Evolutionary conservation across 2,113 vertebrate genomes (phyloP).

Genomic region (Cichladusa arquata): DNA sequence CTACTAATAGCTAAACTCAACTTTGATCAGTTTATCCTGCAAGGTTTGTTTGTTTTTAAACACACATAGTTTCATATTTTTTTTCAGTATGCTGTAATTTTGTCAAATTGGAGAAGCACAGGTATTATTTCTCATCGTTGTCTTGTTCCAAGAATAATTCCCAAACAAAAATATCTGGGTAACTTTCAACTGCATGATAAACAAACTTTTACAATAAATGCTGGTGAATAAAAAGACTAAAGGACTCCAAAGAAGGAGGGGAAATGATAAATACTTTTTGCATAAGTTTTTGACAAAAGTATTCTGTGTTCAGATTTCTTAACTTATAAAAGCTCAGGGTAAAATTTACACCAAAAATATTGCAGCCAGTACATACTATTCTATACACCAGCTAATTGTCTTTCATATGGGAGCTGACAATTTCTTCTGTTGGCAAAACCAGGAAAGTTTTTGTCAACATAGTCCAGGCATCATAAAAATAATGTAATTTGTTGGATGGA

Average conservation of each 20-base stretch:
- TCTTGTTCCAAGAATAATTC: background rate
- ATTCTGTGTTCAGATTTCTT: background rate
- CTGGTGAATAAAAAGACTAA: background rate
- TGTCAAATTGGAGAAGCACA: background rate
- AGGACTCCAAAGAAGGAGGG: background rate
- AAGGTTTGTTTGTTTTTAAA: background rate
- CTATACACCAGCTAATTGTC: background rate
- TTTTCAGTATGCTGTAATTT: background rate
- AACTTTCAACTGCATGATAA: background rate
- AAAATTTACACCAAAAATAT: background rate
- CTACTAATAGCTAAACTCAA: background rate
- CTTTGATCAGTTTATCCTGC: background rate
- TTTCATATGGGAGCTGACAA: background rate
- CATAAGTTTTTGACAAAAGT: background rate
- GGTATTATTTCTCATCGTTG: background rate
- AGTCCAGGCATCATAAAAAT: background rate
- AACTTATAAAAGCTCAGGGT: background rate
- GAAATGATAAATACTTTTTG: background rate
- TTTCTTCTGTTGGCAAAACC: background rate
- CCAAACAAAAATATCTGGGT: background rate
- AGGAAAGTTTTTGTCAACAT: background rate
- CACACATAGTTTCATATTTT: background rate
- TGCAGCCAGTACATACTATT: background rate
- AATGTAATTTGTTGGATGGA: background rate
- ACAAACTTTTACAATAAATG: background rate